Base-by-base conservation (phyloP, 2,888 invertebrate species). In the Nemapogon koenigi region DNA sequence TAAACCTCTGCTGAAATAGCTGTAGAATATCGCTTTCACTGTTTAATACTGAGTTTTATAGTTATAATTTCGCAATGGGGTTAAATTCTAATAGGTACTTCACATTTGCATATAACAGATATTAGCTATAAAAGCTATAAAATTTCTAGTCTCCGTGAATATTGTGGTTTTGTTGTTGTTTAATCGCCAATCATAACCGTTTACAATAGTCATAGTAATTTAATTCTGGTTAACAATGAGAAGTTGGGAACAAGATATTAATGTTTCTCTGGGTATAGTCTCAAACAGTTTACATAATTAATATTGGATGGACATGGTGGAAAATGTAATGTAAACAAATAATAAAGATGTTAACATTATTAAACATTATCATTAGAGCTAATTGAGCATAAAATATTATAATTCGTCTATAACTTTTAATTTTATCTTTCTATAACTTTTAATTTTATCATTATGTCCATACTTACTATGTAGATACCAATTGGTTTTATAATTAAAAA, bases 181-280 rank as follows among this genome's bases (percentile, higher is more conserved):
- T 69, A 71, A 73, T 69, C 55, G 59, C 51, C 47, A 46, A 57
- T 62, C 68, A 51, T 78, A 75, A 76, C 68, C 58, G 59, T 76
- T 72, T 66, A 73, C 64, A 64, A 61, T 60, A 54, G 66, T 62
- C 68, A 75, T 72, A 73, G 69, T 72, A 71, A 73, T 75, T 73
- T 68, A 61, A 66, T 56, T 66, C 59, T 52, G 57, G 62, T 61
- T 60, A 55, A 37, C 28, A 49, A 49, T 50, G 51, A 57, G 53
- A 50, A 42, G 36, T 19, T 30, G 49, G 62, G 62, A 63, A 63
- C 60, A 60, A 46, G 55, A 57, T 57, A 66, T 67, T 62, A 67
- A 61, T 60, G 61, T 50, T 50, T 46, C 50, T 48, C 49, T 49
- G 44, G 44, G 51, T 52, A 11, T 52, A 50, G 52, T 56, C 53